A percentile compares a stretch with the other conserved stretches of the same genome.
phyloP scores from a whole-genome alignment of 1,140 invertebrate genomes.

The Gonioctena quinquepunctata region DNA sequence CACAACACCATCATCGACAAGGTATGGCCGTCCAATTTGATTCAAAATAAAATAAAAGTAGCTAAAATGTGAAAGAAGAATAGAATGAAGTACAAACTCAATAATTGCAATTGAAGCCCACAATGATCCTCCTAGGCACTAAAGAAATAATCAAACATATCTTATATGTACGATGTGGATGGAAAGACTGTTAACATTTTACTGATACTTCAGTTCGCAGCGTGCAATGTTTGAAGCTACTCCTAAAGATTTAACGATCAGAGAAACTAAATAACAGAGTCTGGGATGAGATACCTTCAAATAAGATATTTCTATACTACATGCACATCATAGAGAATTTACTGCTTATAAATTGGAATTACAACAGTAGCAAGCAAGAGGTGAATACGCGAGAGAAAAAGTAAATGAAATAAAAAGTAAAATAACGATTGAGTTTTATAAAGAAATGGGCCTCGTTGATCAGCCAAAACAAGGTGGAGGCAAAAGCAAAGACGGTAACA shows the following conservation, averaged over 20 bases:
- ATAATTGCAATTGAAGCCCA: neutral
- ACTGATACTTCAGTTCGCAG: neutral
- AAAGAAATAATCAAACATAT: conserved; percentile 13
- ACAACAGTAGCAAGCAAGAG: conserved; percentile 11
- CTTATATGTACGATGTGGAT: conserved; percentile 14
- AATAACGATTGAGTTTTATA: neutral
- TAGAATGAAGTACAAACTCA: neutral
- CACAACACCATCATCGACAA: neutral
- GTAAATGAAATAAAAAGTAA: conserved; percentile 4
- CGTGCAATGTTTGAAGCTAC: conserved; percentile 16
- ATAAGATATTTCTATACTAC: conserved; percentile 9
- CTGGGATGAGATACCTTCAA: neutral
- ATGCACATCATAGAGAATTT: conserved; percentile 6
- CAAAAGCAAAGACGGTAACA: conserved; percentile 53
- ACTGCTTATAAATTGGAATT: conserved; percentile 12
- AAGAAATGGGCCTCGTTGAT: conserved; percentile 44
- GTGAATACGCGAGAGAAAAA: conserved; percentile 11
- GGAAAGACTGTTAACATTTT: conserved; percentile 10
- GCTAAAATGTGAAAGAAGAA: too few relatives aligned
- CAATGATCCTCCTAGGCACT: neutral
- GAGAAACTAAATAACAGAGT: neutral
- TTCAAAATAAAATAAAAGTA: neutral
- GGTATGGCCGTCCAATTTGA: neutral
- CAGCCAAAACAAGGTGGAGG: conserved; percentile 48
- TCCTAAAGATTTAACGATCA: conserved; percentile 9